A percentile compares a stretch with the other conserved stretches of the same genome.
phyloP scores from a whole-genome alignment of 2,888 invertebrate genomes.

The Athalia cordata region DNA sequence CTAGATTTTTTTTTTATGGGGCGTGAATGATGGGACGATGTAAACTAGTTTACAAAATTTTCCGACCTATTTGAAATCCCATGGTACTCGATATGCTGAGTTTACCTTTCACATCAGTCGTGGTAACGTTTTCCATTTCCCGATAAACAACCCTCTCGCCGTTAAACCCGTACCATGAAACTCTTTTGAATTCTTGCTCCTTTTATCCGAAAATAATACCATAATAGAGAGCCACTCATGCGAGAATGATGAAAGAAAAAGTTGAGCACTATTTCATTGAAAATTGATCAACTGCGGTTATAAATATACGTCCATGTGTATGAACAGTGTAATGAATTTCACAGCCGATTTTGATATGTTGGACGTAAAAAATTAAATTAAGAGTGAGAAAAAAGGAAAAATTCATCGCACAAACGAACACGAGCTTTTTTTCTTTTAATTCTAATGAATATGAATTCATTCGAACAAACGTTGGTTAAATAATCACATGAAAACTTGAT shows the following conservation, averaged over 20 bases:
- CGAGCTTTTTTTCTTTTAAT: too few species aligned
- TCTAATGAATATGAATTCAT: too few species aligned
- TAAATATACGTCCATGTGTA: background rate
- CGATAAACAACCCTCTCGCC: slow-evolving; percentile 38
- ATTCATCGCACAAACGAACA: too few species aligned
- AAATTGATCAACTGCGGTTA: slow-evolving; percentile 10
- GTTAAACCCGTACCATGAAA: slow-evolving; percentile 34
- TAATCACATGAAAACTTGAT: too few species aligned
- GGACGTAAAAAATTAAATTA: slow-evolving; percentile 10
- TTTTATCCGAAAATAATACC: slow-evolving; percentile 35
- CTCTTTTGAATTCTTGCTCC: slow-evolving; percentile 39
- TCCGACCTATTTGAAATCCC: slow-evolving; percentile 11
- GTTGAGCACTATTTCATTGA: slow-evolving; percentile 36
- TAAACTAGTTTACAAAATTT: slow-evolving; percentile 8
- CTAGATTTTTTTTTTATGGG: background rate
- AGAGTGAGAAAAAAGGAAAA: background rate
- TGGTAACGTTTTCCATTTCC: slow-evolving; percentile 35
- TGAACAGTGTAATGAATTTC: too few species aligned
- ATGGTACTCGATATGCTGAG: slow-evolving; percentile 18
- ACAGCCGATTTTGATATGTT: too few species aligned
- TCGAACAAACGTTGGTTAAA: too few species aligned
- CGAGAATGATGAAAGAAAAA: slow-evolving; percentile 30
- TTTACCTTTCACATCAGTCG: slow-evolving; percentile 36
- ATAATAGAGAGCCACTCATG: slow-evolving; percentile 28
- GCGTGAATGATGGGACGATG: background rate